Evolutionary conservation across 2,113 vertebrate genomes (phyloP), one percentile per base, ranked within the genome.

Genomic region (Vanacampus margaritifer): DNA sequence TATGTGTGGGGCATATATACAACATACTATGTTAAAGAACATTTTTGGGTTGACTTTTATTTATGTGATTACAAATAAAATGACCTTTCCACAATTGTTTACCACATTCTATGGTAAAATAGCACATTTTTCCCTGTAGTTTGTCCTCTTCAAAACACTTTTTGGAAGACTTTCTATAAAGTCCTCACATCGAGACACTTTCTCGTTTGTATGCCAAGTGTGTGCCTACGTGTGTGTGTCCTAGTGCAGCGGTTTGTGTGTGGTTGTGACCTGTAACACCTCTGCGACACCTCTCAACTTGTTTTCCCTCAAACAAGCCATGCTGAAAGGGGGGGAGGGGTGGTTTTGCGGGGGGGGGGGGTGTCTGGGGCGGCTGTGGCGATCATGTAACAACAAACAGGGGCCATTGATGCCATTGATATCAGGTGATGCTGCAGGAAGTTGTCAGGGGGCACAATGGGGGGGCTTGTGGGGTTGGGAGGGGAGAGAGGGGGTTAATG

Each of bases 381-480:
- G 89, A 86, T 88, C 65, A 81, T 89, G 89, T 84, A 83, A 89
- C 90, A 89, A 86, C 89, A 91, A 92, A 90, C 81, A 87, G 60
- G 48, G 65, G 62, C 81, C 84, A 82, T 75, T 89, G 87, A 89
- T 90, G 67, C 81, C 84, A 82, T 76, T 89, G 87, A 89, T 91
- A 88, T 77, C 59, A 72, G 84, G 84, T 76, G 84, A 91, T 88
- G 85, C 86, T 78, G 80, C 84, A 86, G 87, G 83, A 90, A 85
- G 80, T 83, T 89, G 82, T 88, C 84, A 83, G 71, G 69, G 76
- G 79, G 66, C 76, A 88, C 78, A 88, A 81, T 81, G 71, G 78
- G 72, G 68, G 77, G 79, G 65, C 75, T 87, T 78, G 75, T 58
- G 75, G 82, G 26, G 26, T 26, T 21, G 11, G 60, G n/a, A 3